Evolutionary conservation across 2,113 vertebrate species (phyloP), one percentile per base, ranked within the genome.

Genomic region (Acanthisitta chloris): DNA sequence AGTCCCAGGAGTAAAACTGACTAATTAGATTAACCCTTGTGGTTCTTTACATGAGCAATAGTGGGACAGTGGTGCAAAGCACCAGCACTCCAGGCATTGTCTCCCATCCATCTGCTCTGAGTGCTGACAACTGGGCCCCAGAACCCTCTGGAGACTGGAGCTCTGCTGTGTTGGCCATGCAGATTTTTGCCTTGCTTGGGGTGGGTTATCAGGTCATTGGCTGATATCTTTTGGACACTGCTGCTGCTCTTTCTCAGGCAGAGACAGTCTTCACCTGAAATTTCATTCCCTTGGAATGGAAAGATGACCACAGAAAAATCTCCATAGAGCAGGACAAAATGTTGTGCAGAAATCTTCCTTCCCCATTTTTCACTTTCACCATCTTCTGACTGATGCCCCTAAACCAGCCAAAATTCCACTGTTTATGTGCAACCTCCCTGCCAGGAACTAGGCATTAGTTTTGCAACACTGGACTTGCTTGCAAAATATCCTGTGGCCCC

Each of bases 11-110:
- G 94, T 36, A 48, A 88, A 87, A 10, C 13, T 14, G 34, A 46
- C 49, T 96, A 93, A 97, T 96, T 92, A 66, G 81, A 70, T 89
- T 91, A 94, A 94, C 64, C 42, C n/a, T 81, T 52, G 20, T 45
- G 23, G 29, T n/a, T 61, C 11, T 65, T 40, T 57, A 33, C 16
- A 20, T 40, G 13, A 77, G 73, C 45, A 28, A 20, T 48, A 90
- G 54, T 16, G 31, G 66, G 55, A 54, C 78, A 61, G 7, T 1
- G 8, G 61, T 24, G 34, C 21, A 57, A 76, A 81, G 69, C 43
- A 51, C 46, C 51, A 0, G 3, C 36, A 18, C 61, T 66, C 86
- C 58, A 52, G 4, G 71, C n/a, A 3, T 4, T 62, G 29, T 64
- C 62, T 70, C 70, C 33, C 25, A 55, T 17, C 38, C 12, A 4